These are phyloP conservation scores for Luperina testacea DNA, from an alignment of 2,888 invertebrate species.

Conservation along the genomic window DNA sequence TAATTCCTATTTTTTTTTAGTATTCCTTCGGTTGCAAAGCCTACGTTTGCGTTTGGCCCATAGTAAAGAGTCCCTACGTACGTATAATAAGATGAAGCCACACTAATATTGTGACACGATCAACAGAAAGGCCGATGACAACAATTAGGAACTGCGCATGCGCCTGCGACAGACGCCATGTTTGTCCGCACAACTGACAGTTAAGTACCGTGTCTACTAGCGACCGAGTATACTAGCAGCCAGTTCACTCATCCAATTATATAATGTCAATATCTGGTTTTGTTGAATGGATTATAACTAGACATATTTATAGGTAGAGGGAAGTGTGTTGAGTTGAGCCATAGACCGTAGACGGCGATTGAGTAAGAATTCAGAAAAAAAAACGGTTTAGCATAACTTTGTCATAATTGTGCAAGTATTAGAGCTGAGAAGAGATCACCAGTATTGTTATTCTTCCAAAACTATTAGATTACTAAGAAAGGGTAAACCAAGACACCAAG, in stretches of 20 bases:
- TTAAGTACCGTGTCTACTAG: constrained; percentile 80
- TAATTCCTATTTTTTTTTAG: background rate
- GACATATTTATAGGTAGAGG: background rate
- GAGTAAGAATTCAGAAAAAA: background rate
- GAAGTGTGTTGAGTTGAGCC: background rate
- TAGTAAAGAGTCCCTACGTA: background rate
- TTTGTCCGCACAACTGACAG: constrained; percentile 68
- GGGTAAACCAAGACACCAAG: background rate
- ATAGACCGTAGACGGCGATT: no score
- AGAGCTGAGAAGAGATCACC: background rate
- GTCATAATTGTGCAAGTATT: background rate
- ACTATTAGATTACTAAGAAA: background rate
- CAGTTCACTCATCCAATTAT: constrained; percentile 71
- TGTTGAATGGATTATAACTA: constrained; percentile 28
- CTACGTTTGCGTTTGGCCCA: background rate
- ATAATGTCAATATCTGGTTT: constrained; percentile 62
- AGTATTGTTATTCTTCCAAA: background rate
- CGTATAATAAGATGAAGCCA: constrained; percentile 33
- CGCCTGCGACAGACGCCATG: constrained; percentile 54
- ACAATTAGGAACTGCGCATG: constrained; percentile 72
- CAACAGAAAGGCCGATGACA: constrained; percentile 76
- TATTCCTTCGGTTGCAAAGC: background rate
- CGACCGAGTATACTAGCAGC: constrained; percentile 53
- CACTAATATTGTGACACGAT: constrained; percentile 56
- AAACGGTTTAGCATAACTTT: background rate